Evolutionary conservation across 2,888 invertebrate genomes (phyloP).

Genomic region (Habrosyne pyritoides): DNA sequence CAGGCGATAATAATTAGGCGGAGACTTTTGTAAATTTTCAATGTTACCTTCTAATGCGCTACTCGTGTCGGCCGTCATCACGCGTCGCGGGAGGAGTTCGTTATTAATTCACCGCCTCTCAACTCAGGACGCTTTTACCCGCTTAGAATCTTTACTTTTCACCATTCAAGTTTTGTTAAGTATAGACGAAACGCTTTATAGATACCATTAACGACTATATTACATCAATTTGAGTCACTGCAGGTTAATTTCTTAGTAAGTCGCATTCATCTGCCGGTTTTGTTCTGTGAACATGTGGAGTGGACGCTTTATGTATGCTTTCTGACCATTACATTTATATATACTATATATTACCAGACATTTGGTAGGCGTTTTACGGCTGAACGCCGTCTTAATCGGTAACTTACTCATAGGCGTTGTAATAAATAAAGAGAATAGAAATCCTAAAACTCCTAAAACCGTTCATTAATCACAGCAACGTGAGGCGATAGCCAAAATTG

Average conservation of each 20-base stretch:
- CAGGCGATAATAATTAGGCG: slow-evolving; percentile 64
- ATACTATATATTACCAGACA: too few species aligned
- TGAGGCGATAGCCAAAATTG: slow-evolving; percentile 15
- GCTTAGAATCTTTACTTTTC: slow-evolving; percentile 57
- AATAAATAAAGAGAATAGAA: not conserved
- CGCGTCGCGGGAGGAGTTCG: slow-evolving; percentile 80
- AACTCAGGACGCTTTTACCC: slow-evolving; percentile 67
- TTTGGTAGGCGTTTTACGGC: too few species aligned
- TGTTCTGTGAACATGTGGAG: too few species aligned
- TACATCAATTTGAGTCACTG: not conserved
- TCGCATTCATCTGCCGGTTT: too few species aligned
- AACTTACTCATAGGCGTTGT: too few species aligned
- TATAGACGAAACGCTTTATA: slow-evolving; percentile 6
- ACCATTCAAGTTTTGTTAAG: slow-evolving; percentile 21
- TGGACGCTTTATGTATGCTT: too few species aligned
- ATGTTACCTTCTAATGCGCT: slow-evolving; percentile 77
- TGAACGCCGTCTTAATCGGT: too few species aligned
- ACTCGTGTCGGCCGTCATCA: slow-evolving; percentile 82
- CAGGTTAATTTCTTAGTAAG: too few species aligned
- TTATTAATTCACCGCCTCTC: slow-evolving; percentile 79
- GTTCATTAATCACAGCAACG: slow-evolving; percentile 5
- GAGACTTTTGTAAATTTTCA: slow-evolving; percentile 63
- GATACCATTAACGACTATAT: not conserved
- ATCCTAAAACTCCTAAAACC: not conserved
- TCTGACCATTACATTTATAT: too few species aligned